Base-by-base conservation (phyloP, 2,888 invertebrate species). In the Morpho helenor region DNA sequence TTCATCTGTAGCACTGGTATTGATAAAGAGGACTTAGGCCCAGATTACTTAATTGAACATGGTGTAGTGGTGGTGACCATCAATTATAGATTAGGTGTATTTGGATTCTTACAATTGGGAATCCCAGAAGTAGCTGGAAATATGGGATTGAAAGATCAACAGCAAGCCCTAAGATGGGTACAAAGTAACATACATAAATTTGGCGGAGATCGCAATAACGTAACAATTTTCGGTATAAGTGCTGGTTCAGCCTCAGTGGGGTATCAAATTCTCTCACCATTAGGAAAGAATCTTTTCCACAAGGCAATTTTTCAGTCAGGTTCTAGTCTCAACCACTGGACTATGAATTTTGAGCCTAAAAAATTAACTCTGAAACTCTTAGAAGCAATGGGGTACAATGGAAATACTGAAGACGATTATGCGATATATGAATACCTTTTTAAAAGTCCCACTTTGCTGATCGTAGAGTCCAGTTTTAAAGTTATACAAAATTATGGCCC, bases 141-240 rank as follows among this genome's bases (percentile, higher is more conserved):
- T 62, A 83, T 84, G 84, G 84, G 82, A 1, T 66, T 85, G 1
- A 84, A 82, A 69, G 85, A 85, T 63, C 83, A 84, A 66, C 70
- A 77, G 2, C 72, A 73, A 60, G 84, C 82, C n/a, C 67, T 85
- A 3, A 66, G 76, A 64, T 84, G 84, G 84, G 72, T 84, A 7
- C 72, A 76, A 63, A 66, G 75, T 2, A 84, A 85, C 57, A 83
- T 85, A 47, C 52, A 53, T 9, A 22, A 71, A 10, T 84, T 84
- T 63, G 73, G 75, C 49, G 84, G 84, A 7, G 75, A 84, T 54
- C 74, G 70, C 50, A 66, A 77, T 43, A 83, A 82, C 59, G 74
- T 83, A 0, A 84, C 83, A 0, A 58, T 84, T 46, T 73, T 80
- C 55, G 82, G 84, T 2, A 62, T 74, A 3, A 82, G 83, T 52